phyloP scores from a whole-genome alignment of 2,113 vertebrate genomes.

The Ceuthmochares aereus region DNA sequence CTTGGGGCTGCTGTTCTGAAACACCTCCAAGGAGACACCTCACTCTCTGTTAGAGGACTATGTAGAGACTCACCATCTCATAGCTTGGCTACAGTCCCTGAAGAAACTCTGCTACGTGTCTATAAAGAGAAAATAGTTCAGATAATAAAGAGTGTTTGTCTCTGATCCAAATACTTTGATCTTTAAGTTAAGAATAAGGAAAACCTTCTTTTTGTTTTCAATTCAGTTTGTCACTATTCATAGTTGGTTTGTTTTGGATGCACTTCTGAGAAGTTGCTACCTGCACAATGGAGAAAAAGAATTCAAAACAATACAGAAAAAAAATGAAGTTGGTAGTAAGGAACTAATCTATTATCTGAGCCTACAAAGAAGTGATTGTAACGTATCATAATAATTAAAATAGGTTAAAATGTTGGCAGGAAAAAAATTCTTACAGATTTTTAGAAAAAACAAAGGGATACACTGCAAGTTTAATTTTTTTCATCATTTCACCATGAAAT shows the following conservation, averaged over 20 bases:
- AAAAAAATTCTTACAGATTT: background rate
- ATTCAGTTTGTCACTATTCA: background rate
- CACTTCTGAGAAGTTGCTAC: constrained; percentile 20
- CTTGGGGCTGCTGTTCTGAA: background rate
- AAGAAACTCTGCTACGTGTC: background rate
- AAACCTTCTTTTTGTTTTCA: background rate
- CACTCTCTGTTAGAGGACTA: background rate
- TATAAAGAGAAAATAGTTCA: background rate
- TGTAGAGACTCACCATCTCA: background rate
- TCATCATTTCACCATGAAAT: background rate
- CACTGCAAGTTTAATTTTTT: background rate
- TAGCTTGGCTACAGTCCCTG: background rate
- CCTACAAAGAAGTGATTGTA: background rate
- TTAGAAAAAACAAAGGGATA: background rate
- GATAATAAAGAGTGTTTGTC: background rate
- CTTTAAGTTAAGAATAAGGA: background rate
- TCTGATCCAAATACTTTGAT: background rate
- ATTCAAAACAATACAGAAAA: background rate
- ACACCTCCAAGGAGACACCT: background rate
- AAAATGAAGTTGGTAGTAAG: background rate
- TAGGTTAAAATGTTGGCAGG: background rate
- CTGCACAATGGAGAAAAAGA: background rate
- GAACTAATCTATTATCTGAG: background rate
- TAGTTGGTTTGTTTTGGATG: background rate
- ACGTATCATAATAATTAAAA: background rate